phyloP scores from a whole-genome alignment of 2,113 vertebrate genomes.

The Syngnathoides biaculeatus region DNA sequence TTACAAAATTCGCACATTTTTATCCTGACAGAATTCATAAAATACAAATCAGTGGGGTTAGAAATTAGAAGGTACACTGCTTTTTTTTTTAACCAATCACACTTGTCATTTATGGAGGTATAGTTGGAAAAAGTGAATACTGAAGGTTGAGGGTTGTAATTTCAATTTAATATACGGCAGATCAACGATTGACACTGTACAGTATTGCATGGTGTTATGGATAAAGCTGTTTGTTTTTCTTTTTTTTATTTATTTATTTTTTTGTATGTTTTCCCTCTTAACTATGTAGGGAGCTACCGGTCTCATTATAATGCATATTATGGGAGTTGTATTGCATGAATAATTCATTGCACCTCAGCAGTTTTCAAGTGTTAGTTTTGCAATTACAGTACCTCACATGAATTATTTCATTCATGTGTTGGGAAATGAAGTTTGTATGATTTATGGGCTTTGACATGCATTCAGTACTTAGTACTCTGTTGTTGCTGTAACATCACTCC shows the following conservation, averaged over 20 bases:
- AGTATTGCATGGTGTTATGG: no score
- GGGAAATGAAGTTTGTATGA: background rate
- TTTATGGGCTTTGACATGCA: conserved; percentile 3
- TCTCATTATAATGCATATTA: background rate
- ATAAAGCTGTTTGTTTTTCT: no score
- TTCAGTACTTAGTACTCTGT: conserved; percentile 18
- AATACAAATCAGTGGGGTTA: background rate
- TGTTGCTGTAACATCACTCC: conserved; percentile 25
- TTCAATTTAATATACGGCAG: no score
- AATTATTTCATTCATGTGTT: background rate
- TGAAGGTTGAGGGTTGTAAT: no score
- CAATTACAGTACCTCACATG: background rate
- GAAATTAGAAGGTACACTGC: conserved; percentile 10
- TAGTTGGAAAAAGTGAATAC: background rate
- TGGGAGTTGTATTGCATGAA: background rate
- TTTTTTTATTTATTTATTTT: no score
- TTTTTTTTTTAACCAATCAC: conserved; percentile 13
- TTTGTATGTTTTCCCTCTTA: background rate
- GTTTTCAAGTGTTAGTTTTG: background rate
- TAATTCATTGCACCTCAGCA: background rate
- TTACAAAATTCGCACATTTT: background rate
- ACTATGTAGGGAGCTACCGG: background rate
- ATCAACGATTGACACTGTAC: no score
- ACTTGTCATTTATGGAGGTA: background rate
- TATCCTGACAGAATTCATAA: background rate